A percentile compares a stretch with the other conserved stretches of the same genome.
Evolutionary conservation across 2,888 invertebrate genomes (phyloP).

Genomic region (Amphipyra berbera): DNA sequence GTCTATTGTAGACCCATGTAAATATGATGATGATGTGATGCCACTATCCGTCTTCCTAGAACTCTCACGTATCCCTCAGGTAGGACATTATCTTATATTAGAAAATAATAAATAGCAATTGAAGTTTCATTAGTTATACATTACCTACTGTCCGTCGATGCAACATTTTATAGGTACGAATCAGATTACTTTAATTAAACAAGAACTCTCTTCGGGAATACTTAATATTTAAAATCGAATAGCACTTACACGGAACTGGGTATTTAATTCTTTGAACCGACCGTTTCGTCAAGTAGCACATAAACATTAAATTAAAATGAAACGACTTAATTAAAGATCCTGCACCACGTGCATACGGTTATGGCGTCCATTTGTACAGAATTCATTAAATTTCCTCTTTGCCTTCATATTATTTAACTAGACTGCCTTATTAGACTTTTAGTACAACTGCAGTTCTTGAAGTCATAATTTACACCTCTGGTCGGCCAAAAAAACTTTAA

Average conservation of each 20-base stretch:
- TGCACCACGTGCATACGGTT: conserved; percentile 6
- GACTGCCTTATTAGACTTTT: no score
- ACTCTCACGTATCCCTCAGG: no score
- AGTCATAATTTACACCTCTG: no score
- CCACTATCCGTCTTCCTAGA: no score
- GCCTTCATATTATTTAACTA: background rate
- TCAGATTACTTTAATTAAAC: conserved; percentile 13
- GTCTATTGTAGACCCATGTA: no score
- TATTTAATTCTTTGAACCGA: conserved; percentile 26
- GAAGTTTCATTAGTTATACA: background rate
- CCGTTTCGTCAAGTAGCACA: conserved; percentile 8
- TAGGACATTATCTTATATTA: no score
- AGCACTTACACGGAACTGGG: conserved; percentile 24
- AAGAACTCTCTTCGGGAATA: conserved; percentile 1
- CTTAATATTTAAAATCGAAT: conserved; percentile 36
- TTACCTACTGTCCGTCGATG: background rate
- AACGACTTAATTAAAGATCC: conserved; percentile 14
- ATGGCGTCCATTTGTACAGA: background rate
- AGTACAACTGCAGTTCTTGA: no score
- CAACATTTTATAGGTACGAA: background rate
- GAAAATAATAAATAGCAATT: no score
- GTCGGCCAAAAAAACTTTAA: no score
- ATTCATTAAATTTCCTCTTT: conserved; percentile 1
- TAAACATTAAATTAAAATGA: conserved; percentile 22
- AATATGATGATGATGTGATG: no score